Conservation (phyloP, 2,888 invertebrate species). For the Hypercompe scribonia region DNA sequence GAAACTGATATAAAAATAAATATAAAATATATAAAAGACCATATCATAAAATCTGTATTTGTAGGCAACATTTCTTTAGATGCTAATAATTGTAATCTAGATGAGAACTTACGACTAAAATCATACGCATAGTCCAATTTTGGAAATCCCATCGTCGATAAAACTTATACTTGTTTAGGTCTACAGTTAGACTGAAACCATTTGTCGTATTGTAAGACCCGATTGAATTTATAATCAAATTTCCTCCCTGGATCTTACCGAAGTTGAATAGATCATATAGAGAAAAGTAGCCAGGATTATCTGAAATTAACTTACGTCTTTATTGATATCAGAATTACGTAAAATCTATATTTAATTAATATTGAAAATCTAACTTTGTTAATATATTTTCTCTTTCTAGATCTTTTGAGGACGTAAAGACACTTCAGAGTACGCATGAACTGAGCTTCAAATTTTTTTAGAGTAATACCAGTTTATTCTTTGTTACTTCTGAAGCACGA, state of each 20-base stretch:
- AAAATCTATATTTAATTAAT: too few species aligned
- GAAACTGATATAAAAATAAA: too few species aligned
- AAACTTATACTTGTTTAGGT: slow-evolving; percentile 63
- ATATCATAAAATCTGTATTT: too few species aligned
- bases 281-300: slow-evolving; percentile 32
- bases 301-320: slow-evolving; percentile 33
- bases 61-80: not conserved
- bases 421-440: not conserved
- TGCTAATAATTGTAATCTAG: not conserved
- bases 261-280: slow-evolving; percentile 68
- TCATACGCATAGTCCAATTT: slow-evolving; percentile 59
- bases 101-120: slow-evolving; percentile 63
- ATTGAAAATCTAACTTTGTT: too few species aligned
- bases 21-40: too few species aligned
- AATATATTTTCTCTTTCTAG: not conserved
- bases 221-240: slow-evolving; percentile 49
- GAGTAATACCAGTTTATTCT: not conserved
- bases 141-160: slow-evolving; percentile 69
- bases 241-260: slow-evolving; percentile 68
- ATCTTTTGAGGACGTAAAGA: not conserved
- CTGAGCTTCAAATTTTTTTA: not conserved
- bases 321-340: not conserved
- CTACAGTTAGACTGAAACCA: slow-evolving; percentile 43
- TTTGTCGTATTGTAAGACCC: slow-evolving; percentile 55
- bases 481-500: not conserved